Evolutionary conservation across 2,113 vertebrate species (phyloP).

Genomic region (Grammatotria lemairii): DNA sequence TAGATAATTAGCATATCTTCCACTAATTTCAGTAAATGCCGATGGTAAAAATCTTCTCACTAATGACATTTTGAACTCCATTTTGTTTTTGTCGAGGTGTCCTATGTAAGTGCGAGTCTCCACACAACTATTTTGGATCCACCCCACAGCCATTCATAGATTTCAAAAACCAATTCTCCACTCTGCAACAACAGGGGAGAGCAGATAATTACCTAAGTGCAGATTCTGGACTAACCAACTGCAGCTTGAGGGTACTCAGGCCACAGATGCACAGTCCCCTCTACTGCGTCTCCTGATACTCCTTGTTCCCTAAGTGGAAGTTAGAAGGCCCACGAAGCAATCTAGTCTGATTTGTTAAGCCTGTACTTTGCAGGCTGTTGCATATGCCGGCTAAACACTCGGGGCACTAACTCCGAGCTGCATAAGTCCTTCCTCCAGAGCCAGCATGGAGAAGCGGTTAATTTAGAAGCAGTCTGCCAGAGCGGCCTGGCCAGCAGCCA

Average conservation of each 20-base stretch:
- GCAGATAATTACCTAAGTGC: slow-evolving; percentile 74
- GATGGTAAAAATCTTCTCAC: neutral
- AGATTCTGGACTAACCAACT: slow-evolving; percentile 66
- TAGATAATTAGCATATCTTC: neutral
- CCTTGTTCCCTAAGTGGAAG: slow-evolving; percentile 47
- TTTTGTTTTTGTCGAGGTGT: slow-evolving; percentile 2
- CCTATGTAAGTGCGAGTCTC: neutral
- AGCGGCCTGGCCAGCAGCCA: slow-evolving; percentile 72
- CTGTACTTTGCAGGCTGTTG: slow-evolving; percentile 63
- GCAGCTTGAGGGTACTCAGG: slow-evolving; percentile 66
- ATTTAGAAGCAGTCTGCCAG: slow-evolving; percentile 76
- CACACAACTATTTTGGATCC: slow-evolving; percentile 37
- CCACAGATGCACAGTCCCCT: slow-evolving; percentile 56
- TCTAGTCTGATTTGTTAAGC: slow-evolving; percentile 73
- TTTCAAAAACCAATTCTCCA: slow-evolving; percentile 66
- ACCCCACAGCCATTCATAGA: slow-evolving; percentile 46
- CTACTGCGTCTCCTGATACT: slow-evolving; percentile 40
- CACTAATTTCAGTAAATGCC: neutral
- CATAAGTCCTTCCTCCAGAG: slow-evolving; percentile 65
- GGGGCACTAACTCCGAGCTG: slow-evolving; percentile 56
- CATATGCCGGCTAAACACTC: slow-evolving; percentile 56
- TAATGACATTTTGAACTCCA: neutral
- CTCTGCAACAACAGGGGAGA: slow-evolving; percentile 66
- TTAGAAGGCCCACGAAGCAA: slow-evolving; percentile 59
- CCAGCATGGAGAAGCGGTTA: slow-evolving; percentile 64